phyloP scores from a whole-genome alignment of 2,888 invertebrate species.

The Meganola albula region DNA sequence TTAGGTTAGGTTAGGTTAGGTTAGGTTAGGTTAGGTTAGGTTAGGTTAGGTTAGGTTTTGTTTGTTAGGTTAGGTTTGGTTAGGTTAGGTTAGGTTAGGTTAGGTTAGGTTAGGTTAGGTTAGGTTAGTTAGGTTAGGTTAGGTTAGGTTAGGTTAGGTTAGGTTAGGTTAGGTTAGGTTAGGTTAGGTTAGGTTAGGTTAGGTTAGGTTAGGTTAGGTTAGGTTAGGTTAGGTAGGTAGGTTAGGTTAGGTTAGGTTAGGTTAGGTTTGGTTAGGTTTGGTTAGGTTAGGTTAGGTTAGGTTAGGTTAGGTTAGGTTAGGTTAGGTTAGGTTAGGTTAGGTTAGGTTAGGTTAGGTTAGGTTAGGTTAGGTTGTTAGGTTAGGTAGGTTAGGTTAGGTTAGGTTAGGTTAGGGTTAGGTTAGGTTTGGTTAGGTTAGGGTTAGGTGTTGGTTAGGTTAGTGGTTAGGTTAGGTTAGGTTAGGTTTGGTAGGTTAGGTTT shows the following conservation, averaged over 20 bases:
- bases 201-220: slow-evolving; percentile 6
- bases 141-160: slow-evolving; percentile 5
- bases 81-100: slow-evolving; percentile 6
- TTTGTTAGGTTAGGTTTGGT: slow-evolving; percentile 4
- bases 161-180: slow-evolving; percentile 6
- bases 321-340: slow-evolving; percentile 3
- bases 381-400: not conserved
- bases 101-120: slow-evolving; percentile 6
- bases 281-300: slow-evolving; percentile 6
- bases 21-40: slow-evolving; percentile 2
- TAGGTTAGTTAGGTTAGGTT: slow-evolving; percentile 5
- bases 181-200: slow-evolving; percentile 6
- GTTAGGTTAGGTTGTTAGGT: slow-evolving; percentile 2
- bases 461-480: slow-evolving; percentile 7
- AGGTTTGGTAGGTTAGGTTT: slow-evolving; percentile 6
- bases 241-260: slow-evolving; percentile 6
- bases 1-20: slow-evolving; percentile 6
- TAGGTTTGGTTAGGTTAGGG: slow-evolving; percentile 6
- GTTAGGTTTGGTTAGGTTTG: slow-evolving; percentile 5
- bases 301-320: slow-evolving; percentile 6
- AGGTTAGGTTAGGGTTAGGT: not conserved
- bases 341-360: slow-evolving; percentile 2
- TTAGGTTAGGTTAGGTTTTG: slow-evolving; percentile 1
- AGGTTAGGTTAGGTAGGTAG: slow-evolving; percentile 5
- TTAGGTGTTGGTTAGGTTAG: slow-evolving; percentile 7